Conservation (phyloP, 1,140 invertebrate species). For the Goniozus legneri region DNA sequence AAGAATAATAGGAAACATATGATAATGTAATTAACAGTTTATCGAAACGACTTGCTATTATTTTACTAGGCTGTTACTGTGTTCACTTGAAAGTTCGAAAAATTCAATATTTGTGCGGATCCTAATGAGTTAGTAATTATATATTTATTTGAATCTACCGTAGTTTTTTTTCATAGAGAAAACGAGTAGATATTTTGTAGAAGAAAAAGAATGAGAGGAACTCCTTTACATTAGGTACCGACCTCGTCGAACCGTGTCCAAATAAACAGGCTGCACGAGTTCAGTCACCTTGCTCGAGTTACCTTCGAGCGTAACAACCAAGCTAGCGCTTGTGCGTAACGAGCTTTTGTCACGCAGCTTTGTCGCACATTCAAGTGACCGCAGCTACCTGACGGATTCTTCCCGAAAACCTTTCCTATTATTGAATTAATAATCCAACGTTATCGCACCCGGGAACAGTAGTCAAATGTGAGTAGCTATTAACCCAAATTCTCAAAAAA, state of each 20-base stretch:
- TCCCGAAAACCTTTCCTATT: no score
- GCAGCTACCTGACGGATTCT: no score
- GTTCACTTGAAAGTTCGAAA: no score
- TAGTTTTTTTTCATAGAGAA: no score
- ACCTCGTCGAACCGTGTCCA: constrained; percentile 6
- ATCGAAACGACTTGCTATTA: not conserved
- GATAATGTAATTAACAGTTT: not conserved
- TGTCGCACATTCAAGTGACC: no score
- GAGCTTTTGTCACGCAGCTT: constrained; percentile 23
- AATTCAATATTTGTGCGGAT: no score
- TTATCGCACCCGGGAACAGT: no score
- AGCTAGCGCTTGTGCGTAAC: constrained; percentile 14
- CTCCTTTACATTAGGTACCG: constrained; percentile 2
- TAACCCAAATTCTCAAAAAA: no score
- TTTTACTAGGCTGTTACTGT: not conserved
- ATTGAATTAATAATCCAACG: no score
- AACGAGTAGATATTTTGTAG: not conserved
- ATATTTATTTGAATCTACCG: no score
- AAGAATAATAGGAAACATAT: not conserved
- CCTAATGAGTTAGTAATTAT: no score
- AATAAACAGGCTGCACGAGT: constrained; percentile 18
- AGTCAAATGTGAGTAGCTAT: no score
- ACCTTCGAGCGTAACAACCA: constrained; percentile 22
- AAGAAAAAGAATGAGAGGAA: not conserved
- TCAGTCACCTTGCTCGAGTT: constrained; percentile 25